Evolutionary conservation across 2,797 vertebrate genomes (phyloP), one percentile per base, ranked within the genome.

Genomic region (Chrysocyon brachyurus): DNA sequence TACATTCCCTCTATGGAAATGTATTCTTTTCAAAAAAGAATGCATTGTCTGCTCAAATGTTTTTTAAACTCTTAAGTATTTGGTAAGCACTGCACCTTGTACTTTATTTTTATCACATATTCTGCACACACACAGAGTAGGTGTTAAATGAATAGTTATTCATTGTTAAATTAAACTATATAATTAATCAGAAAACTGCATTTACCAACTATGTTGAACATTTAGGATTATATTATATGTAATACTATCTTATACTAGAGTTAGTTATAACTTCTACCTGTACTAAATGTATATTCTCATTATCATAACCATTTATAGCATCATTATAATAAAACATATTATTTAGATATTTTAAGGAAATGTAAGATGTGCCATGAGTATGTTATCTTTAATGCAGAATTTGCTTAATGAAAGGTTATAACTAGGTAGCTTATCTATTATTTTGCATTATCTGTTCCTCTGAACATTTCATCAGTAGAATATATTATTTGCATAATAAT

Each of bases 401-500:
- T 49, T 89, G n/a, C 78, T 92, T 95, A 97, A 93, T 84, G 75
- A 59, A 94, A 87, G 14, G 24, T 79, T 94, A 84, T 84, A 91
- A 86, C 5, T 66, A 81, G 40, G 54, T 70, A 82, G 63, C 59
- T 83, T 87, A 75, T 93, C 52, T 96, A 52, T 88, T 92, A 79
- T 77, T 92, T 88, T 95, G 21, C 22, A 79, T 72, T 93, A 93
- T 91, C 24, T 89, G 87, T 17, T 90, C 63, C 22, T 91, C n/a
- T 77, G 56, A 96, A 95, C 15, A 57, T 89, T 73, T 96, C 52
- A 92, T 77, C 64, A 79, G 64, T 59, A 89, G 24, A 96, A 84
- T 83, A 40, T 91, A 61, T 81, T 96, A 91, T 96, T 96, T 96
- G 93, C 83, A 95, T 91, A 94, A 56, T 87, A 97, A 97, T 91